Base-by-base conservation (phyloP, 2,888 invertebrate species). In the Tetropium fuscum region DNA sequence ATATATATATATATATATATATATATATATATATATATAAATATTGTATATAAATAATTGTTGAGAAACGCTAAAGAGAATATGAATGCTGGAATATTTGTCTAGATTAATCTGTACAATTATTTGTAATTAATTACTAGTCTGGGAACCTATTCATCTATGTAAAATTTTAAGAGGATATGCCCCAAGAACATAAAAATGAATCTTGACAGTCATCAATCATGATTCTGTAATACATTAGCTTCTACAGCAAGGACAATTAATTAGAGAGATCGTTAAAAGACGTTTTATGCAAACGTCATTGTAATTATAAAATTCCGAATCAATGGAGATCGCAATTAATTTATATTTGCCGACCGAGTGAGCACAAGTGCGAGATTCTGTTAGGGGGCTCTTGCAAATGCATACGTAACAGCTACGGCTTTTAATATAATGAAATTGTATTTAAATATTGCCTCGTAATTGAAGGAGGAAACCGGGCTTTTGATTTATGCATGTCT, bases 271-370 rank as follows among this genome's bases (percentile, higher is more conserved):
- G 55, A 53, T 64, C 64, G 57, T 60, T 62, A 64, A 51, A 36
- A 51, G 45, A 57, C 41, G 58, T 63, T 51, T 51, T 40, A 60
- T 63, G 60, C 49, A 49, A 34, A 64, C 61, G 59, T 66, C 63
- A 61, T 58, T 59, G 62, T 62, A 69, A 71, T 71, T 71, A 71
- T 69, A 70, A 69, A 68, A 68, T 67, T 69, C 67, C 63, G 48
- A 60, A 62, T 69, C 66, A 67, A 64, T 66, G 68, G 34, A 53
- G 59, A 59, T 59, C 55, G 65, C 68, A 64, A 62, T n/a, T n/a
- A n/a, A n/a, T 68, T 68, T 68, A 68, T 64, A 70, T 70, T 70
- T 69, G 67, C 62, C 69, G 64, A 69, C 59, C 66, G 64, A 62
- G 47, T 66, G 64, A 62, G 53, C 68, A 58, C 27, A 43, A 58